These are phyloP conservation scores for Austrolebias charrua DNA, from an alignment of 2,797 vertebrate genomes.

Conservation along the genomic window DNA sequence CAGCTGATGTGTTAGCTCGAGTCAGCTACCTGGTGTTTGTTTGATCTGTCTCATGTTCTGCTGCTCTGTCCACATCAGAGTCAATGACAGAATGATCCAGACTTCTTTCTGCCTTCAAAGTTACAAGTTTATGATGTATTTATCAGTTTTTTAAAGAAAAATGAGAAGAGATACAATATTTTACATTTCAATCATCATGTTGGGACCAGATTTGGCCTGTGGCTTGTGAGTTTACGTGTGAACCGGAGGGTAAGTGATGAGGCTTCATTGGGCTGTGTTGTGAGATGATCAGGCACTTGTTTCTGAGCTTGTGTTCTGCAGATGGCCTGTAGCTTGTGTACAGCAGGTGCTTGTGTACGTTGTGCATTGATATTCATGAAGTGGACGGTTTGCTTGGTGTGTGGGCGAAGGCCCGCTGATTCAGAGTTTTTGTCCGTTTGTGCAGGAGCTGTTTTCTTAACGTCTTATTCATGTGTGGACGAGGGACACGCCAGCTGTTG, in stretches of 20 bases:
- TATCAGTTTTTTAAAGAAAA: too few species aligned
- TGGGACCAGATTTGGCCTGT: too few species aligned
- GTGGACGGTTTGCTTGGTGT: constrained; percentile 51
- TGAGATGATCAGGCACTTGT: constrained; percentile 16
- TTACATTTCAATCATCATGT: too few species aligned
- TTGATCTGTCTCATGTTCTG: too few species aligned
- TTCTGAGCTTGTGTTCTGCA: constrained; percentile 24
- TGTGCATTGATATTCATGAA: constrained; percentile 64
- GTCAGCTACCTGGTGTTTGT: too few species aligned
- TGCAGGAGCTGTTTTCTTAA: neutral
- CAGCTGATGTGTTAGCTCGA: too few species aligned
- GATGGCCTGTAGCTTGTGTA: constrained; percentile 55
- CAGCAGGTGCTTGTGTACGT: constrained; percentile 61
- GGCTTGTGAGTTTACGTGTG: neutral
- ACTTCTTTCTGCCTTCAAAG: too few species aligned
- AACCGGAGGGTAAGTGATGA: constrained; percentile 55
- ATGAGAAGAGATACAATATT: too few species aligned
- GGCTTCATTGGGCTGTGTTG: constrained; percentile 3
- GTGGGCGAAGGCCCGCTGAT: constrained; percentile 44
- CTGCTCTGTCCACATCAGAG: too few species aligned
- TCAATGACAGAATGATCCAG: too few species aligned
- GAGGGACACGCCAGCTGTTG: constrained; percentile 20
- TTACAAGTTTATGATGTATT: too few species aligned
- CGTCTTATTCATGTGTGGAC: neutral
- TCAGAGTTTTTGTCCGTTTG: constrained; percentile 9